phyloP scores from a whole-genome alignment of 2,113 vertebrate genomes.

The Scatophagus argus region DNA sequence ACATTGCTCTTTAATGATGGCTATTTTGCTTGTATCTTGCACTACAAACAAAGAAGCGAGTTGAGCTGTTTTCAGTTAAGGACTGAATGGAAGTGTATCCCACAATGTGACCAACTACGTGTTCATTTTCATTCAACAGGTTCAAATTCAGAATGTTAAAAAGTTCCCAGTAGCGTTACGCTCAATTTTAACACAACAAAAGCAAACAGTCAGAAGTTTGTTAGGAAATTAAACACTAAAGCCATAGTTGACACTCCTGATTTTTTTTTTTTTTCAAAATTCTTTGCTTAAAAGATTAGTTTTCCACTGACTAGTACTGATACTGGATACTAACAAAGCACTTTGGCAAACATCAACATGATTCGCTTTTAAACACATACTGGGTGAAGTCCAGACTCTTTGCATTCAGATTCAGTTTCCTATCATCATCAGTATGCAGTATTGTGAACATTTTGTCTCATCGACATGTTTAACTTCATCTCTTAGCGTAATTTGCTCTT shows the following conservation, averaged over 20 bases:
- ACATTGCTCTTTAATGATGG: neutral
- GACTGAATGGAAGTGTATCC: neutral
- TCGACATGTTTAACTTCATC: slow-evolving; percentile 27
- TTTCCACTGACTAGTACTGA: neutral
- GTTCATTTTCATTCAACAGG: neutral
- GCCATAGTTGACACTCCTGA: slow-evolving; percentile 49
- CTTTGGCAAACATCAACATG: slow-evolving; percentile 23
- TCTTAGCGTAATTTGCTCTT: slow-evolving; percentile 7
- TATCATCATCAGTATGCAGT: slow-evolving; percentile 59
- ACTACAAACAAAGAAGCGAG: neutral
- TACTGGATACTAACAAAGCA: slow-evolving; percentile 27
- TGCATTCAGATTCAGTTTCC: slow-evolving; percentile 31
- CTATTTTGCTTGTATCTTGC: slow-evolving; percentile 1
- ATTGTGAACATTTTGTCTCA: slow-evolving; percentile 26
- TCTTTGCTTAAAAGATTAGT: slow-evolving; percentile 7
- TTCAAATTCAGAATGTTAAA: neutral
- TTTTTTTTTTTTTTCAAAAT: slow-evolving; percentile 4
- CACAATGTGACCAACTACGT: slow-evolving; percentile 1
- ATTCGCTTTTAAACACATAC: slow-evolving; percentile 24
- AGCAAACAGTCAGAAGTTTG: neutral
- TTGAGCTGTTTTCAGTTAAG: neutral
- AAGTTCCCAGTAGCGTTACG: neutral
- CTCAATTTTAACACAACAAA: slow-evolving; percentile 14
- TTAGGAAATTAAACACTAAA: slow-evolving; percentile 65
- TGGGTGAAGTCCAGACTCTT: neutral